Evolutionary conservation across 2,113 vertebrate species (phyloP).

Genomic region (Nematolebias whitei): DNA sequence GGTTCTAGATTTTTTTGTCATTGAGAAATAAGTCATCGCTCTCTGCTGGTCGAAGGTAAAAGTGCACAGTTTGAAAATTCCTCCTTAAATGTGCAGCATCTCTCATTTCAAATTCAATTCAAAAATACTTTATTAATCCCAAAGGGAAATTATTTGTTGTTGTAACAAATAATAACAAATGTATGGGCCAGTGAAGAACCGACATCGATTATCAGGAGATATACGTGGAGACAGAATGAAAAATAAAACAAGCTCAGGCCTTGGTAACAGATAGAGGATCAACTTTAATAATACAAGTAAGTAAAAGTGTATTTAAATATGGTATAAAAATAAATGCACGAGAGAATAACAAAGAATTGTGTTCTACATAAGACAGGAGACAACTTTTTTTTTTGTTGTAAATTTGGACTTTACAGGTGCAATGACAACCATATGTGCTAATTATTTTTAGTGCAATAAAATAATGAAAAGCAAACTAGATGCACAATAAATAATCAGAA

Average conservation of each 20-base stretch:
- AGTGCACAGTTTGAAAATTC: conserved; percentile 16
- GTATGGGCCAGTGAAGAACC: no score
- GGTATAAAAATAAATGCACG: conserved; percentile 99
- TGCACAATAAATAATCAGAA: conserved; percentile 76
- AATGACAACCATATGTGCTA: conserved; percentile 87
- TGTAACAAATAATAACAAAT: no score
- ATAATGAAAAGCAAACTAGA: conserved; percentile 85
- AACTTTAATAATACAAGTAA: conserved; percentile 91
- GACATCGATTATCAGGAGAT: neutral
- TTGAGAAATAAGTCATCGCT: conserved; percentile 52
- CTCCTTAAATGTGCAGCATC: no score
- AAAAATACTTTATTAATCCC: no score
- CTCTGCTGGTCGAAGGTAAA: conserved; percentile 61
- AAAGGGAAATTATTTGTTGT: no score
- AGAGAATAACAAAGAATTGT: conserved; percentile 89
- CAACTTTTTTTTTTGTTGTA: conserved; percentile 61
- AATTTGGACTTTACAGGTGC: conserved; percentile 85
- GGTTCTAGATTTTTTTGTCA: neutral
- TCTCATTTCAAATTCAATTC: no score
- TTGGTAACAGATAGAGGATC: conserved; percentile 89
- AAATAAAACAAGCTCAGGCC: conserved; percentile 14
- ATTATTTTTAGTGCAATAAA: conserved; percentile 87
- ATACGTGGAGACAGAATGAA: neutral
- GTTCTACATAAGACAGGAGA: conserved; percentile 83
- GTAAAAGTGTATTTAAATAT: conserved; percentile 97